Evolutionary conservation across 2,113 vertebrate species (phyloP), one percentile per base, ranked within the genome.

Genomic region (Thunnus thynnus): DNA sequence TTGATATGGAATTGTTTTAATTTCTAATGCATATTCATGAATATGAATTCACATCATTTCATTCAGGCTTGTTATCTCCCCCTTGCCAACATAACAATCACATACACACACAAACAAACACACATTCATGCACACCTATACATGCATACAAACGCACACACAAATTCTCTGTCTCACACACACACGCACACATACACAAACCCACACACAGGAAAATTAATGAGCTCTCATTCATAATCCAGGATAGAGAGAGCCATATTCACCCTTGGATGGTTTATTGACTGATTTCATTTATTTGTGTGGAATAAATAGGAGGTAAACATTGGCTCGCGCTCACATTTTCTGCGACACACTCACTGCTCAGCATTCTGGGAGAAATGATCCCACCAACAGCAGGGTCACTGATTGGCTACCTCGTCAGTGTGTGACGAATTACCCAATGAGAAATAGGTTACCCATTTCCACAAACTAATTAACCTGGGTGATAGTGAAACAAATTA

Each of bases 381-480:
- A 96, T 95, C 95, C 96, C 96, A 95, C 95, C 96, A 95, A 90
- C 96, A 95, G 95, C 93, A 91, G 91, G 97, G 97, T 98, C 97
- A 96, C 95, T 93, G 97, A 98, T 97, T 86, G 96, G 96, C 96
- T 97, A 95, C 95, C 96, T 96, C 96, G 96, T 97, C 96, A 97
- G 95, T 92, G 96, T 97, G 97, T 98, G 97, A 98, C 98, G 97
- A 99, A 99, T 98, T 96, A 98, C 94, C 95, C 98, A 99, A 98
- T 97, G 96, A 98, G 96, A 97, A 98, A 97, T 96, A 96, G 96
- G 97, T 97, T 97, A 96, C 96, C 96, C 96, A 96, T 97, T 98
- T 97, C 97, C 97, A 97, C 97, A 98, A 98, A 97, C 97, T 97
- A 99, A 98, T 99, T 99, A 99, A 98, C 97, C 96, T 95, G 96